Evolutionary conservation across 1,140 invertebrate genomes (phyloP).

Genomic region (Drosophila subpulchrella): DNA sequence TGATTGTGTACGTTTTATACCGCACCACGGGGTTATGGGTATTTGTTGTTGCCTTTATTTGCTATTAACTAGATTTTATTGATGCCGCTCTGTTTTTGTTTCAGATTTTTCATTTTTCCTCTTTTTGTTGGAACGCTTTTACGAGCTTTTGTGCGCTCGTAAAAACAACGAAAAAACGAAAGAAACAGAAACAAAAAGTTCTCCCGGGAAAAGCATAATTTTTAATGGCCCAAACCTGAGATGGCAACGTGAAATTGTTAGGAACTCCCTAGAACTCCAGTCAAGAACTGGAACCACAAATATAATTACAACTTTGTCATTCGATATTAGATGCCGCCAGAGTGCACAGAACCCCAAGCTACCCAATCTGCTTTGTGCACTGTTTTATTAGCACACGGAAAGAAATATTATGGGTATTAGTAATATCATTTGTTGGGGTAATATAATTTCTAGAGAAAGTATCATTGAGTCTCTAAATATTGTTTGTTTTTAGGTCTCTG

Average conservation of each 20-base stretch:
- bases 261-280: slow-evolving; percentile 16
- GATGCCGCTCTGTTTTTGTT: slow-evolving; percentile 45
- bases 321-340: slow-evolving; percentile 72
- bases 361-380: slow-evolving; percentile 4
- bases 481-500: too few relatives aligned
- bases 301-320: slow-evolving; percentile 81
- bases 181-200: slow-evolving; percentile 31
- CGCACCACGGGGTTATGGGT: slow-evolving; percentile 40
- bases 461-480: too few relatives aligned
- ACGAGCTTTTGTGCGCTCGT: slow-evolving; percentile 66
- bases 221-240: slow-evolving; percentile 44
- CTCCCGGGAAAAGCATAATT: slow-evolving; percentile 70
- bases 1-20: slow-evolving; percentile 45
- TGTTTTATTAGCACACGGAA: slow-evolving; percentile 7
- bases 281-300: slow-evolving; percentile 51
- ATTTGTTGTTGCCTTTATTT: slow-evolving; percentile 72
- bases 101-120: slow-evolving; percentile 21
- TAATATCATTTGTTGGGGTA: too few relatives aligned
- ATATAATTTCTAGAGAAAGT: too few relatives aligned
- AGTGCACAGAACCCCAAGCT: slow-evolving; percentile 53
- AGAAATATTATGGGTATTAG: background rate
- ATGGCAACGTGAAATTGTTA: slow-evolving; percentile 27
- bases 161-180: slow-evolving; percentile 39
- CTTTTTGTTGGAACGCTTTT: slow-evolving; percentile 38
- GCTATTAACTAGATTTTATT: slow-evolving; percentile 79